Evolutionary conservation across 2,113 vertebrate genomes (phyloP).

Genomic region (Alethe castanea): DNA sequence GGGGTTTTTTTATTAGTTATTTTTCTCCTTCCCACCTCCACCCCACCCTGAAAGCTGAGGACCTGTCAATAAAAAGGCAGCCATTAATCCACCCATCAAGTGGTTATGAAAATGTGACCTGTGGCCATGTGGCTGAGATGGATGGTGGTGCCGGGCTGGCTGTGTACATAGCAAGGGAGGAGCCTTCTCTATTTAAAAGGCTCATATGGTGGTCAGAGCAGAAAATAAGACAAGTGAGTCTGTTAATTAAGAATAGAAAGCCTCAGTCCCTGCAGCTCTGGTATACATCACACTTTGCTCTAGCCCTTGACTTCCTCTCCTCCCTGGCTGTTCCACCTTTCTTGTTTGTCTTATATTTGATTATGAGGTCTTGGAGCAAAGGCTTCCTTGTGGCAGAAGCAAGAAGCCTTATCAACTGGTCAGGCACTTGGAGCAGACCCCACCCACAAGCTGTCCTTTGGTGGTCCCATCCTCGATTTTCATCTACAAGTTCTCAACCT

Average conservation of each 20-base stretch:
- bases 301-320: background rate
- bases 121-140: background rate
- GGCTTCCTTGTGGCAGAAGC: background rate
- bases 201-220: background rate
- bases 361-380: background rate
- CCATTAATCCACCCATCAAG: constrained; percentile 15
- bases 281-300: background rate
- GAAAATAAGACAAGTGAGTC: constrained; percentile 39
- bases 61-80: constrained; percentile 22
- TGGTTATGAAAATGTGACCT: constrained; percentile 22
- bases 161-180: constrained; percentile 37
- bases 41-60: background rate
- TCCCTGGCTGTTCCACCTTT: background rate
- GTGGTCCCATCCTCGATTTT: background rate
- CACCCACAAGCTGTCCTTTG: background rate
- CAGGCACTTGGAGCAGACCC: background rate
- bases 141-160: background rate
- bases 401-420: accelerated
- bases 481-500: background rate
- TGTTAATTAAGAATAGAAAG: constrained; percentile 38
- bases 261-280: constrained; percentile 4
- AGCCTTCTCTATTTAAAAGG: constrained; percentile 38
- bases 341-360: background rate
- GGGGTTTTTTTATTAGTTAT: background rate
- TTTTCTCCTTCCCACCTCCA: background rate